Percentiles rank a stretch among this genome's conserved stretches.
phyloP scores from a whole-genome alignment of 1,140 invertebrate genomes.

The Dinoponera quadriceps region DNA sequence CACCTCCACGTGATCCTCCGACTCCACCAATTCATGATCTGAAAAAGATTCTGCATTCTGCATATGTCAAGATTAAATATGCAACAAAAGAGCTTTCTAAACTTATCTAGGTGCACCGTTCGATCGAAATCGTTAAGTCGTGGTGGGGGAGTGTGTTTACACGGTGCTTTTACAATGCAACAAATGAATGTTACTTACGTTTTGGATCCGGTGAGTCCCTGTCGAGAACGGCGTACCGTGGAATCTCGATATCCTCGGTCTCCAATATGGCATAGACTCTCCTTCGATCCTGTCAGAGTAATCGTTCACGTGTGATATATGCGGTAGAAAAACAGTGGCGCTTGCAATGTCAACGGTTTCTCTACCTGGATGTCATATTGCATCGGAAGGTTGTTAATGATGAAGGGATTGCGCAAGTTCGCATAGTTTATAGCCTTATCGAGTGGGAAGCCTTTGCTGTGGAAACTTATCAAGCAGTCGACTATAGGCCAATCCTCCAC shows the following conservation, averaged over 20 bases:
- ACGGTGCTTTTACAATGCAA: neutral
- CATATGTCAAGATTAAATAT: slow-evolving; percentile 69
- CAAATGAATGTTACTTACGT: slow-evolving; percentile 87
- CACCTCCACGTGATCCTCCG: slow-evolving; percentile 99
- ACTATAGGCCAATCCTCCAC: slow-evolving; percentile 99
- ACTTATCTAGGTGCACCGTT: neutral
- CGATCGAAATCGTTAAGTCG: neutral
- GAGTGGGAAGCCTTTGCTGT: slow-evolving; percentile 98
- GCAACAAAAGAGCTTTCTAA: slow-evolving; percentile 4
- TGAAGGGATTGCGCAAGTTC: slow-evolving; percentile 96
- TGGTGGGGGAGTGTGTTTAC: neutral
- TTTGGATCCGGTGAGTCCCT: slow-evolving; percentile 96
- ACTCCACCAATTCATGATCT: slow-evolving; percentile 97
- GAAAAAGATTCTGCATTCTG: slow-evolving; percentile 77
- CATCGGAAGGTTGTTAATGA: slow-evolving; percentile 99
- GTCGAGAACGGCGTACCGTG: slow-evolving; percentile 98
- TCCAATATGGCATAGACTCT: slow-evolving; percentile 98
- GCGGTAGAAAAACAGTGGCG: slow-evolving; percentile 1
- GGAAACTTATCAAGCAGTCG: slow-evolving; percentile 99
- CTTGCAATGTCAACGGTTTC: neutral
- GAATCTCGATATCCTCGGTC: slow-evolving; percentile 98
- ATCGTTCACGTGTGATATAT: slow-evolving; percentile 17
- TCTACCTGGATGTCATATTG: slow-evolving; percentile 97
- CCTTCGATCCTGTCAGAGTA: slow-evolving; percentile 90
- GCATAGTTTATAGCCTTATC: slow-evolving; percentile 99